These are phyloP conservation scores for Alligator mississippiensis DNA, from an alignment of 2,113 vertebrate genomes.

Conservation along the genomic window DNA sequence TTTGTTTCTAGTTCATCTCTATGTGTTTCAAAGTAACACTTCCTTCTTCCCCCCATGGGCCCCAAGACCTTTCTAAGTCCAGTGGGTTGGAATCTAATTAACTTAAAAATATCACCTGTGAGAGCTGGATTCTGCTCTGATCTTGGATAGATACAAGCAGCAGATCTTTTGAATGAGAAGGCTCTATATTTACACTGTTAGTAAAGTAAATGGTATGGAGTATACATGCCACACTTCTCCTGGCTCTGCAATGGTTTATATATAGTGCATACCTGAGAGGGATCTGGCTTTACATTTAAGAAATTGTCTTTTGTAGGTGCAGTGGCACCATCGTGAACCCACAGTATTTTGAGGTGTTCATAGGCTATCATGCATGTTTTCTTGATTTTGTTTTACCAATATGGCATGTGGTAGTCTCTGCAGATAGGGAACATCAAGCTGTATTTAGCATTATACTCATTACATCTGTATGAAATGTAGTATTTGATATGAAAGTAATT, in stretches of 20 bases:
- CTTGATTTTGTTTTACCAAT: no score
- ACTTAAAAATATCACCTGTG: background rate
- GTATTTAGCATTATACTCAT: no score
- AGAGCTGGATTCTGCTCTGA: background rate
- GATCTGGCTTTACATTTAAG: background rate
- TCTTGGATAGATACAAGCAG: background rate
- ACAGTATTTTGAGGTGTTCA: no score
- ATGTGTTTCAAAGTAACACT: background rate
- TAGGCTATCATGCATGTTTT: background rate
- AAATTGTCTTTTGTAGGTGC: conserved; percentile 17
- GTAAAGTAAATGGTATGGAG: background rate
- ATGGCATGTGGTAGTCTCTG: no score
- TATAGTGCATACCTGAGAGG: conserved; percentile 12
- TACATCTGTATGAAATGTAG: no score
- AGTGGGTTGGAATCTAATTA: background rate
- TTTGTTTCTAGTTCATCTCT: no score
- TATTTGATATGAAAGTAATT: no score
- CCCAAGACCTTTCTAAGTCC: background rate
- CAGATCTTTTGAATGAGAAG: conserved; percentile 6
- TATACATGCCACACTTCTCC: background rate
- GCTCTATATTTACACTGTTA: rapidly evolving
- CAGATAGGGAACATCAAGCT: no score
- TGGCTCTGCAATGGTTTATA: conserved; percentile 27
- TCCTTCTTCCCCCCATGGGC: background rate
- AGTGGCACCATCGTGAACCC: background rate